Evolutionary conservation across 2,888 invertebrate species (phyloP).

Genomic region (Allolobophora icterica): DNA sequence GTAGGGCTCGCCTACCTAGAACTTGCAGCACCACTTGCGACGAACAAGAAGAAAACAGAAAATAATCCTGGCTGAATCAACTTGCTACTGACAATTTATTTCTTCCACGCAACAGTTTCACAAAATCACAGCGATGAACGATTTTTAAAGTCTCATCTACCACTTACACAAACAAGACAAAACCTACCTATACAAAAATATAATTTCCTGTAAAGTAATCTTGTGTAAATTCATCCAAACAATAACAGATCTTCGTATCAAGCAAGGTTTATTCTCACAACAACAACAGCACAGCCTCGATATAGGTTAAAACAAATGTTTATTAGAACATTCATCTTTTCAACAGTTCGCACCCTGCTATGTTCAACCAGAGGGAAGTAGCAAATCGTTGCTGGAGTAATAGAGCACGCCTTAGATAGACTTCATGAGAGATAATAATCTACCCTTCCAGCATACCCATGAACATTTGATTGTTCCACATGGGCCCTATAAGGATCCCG

Average conservation of each 20-base stretch:
- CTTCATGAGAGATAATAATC: no score
- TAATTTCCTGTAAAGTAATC: constrained; percentile 11
- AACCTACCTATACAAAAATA: constrained; percentile 1
- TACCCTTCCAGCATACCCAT: no score
- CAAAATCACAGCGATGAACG: neutral
- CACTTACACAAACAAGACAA: neutral
- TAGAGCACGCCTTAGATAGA: no score
- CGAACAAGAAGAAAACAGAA: neutral
- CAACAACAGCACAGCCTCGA: constrained; percentile 2
- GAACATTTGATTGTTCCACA: no score
- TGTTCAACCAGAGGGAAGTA: no score
- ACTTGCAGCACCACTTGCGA: neutral
- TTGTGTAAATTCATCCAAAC: neutral
- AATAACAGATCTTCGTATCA: neutral
- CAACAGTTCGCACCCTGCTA: neutral
- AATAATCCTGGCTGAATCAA: neutral
- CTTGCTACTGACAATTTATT: constrained; percentile 9
- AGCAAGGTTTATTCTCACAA: neutral
- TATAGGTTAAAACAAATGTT: neutral
- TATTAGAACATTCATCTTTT: no score
- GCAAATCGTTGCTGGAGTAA: no score
- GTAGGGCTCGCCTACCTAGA: neutral
- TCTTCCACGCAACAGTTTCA: constrained; percentile 10
- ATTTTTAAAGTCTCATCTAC: constrained; percentile 4
- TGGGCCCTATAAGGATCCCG: no score